phyloP scores from a whole-genome alignment of 2,113 vertebrate genomes.

The Mesoclemmys tuberculata region DNA sequence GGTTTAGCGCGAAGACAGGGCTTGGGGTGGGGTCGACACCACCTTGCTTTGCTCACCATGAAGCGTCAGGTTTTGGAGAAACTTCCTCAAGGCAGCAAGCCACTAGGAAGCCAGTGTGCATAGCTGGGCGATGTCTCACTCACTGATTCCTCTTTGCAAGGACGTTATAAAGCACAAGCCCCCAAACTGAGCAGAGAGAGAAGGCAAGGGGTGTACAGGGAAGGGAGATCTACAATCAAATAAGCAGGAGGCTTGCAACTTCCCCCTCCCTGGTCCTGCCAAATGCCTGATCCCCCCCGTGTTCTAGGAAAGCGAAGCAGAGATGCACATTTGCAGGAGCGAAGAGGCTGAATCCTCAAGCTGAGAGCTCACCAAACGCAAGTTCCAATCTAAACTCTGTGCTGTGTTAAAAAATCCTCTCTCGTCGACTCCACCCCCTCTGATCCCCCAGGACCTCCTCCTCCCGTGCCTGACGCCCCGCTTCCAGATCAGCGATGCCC shows the following conservation, averaged over 20 bases:
- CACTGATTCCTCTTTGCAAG: background rate
- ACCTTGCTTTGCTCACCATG: background rate
- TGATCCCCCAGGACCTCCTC: constrained; percentile 55
- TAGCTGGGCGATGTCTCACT: background rate
- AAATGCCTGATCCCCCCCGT: fast-evolving
- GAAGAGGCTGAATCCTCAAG: background rate
- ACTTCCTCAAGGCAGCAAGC: constrained; percentile 22
- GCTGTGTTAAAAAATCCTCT: constrained; percentile 42
- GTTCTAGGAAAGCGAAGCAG: fast-evolving
- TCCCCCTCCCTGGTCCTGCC: background rate
- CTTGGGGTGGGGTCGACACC: background rate
- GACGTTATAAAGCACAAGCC: background rate
- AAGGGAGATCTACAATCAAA: background rate
- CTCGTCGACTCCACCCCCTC: constrained; percentile 67
- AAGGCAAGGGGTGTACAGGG: fast-evolving
- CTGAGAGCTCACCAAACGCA: constrained; percentile 62
- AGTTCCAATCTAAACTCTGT: constrained; percentile 64
- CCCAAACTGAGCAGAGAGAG: background rate
- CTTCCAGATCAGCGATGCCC: background rate
- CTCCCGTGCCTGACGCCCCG: background rate
- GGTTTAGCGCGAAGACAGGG: background rate
- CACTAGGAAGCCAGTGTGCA: background rate
- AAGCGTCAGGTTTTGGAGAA: background rate
- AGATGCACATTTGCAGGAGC: fast-evolving
- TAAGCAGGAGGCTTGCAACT: background rate